Evolutionary conservation across 2,888 invertebrate genomes (phyloP).

Genomic region (Rotaria magnacalcarata): DNA sequence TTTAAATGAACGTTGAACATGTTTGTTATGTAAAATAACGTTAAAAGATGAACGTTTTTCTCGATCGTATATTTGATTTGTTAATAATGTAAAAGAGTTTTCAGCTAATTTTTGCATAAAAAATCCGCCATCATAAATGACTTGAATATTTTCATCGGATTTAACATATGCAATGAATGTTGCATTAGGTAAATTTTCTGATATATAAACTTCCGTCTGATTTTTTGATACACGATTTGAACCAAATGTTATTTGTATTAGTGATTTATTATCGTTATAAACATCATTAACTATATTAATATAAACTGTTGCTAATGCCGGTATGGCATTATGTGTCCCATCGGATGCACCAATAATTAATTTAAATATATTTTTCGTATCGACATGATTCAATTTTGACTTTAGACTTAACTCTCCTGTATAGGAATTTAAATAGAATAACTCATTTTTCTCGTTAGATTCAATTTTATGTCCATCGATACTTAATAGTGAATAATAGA

Average conservation of each 20-base stretch:
- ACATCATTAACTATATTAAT: neutral
- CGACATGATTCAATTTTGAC: neutral
- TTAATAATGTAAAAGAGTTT: conserved; percentile 25
- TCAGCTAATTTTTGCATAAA: neutral
- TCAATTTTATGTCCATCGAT: neutral
- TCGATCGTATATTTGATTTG: neutral
- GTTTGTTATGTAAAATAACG: neutral
- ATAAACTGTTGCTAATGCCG: conserved; percentile 23
- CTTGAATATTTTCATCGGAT: neutral
- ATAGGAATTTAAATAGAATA: conserved; percentile 5
- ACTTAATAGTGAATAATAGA: conserved; percentile 28
- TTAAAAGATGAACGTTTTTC: neutral
- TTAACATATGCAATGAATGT: conserved; percentile 36
- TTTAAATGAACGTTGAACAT: neutral
- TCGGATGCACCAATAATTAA: neutral
- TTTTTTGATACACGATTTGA: conserved; percentile 1
- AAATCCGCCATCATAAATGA: neutral
- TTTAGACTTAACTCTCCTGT: neutral
- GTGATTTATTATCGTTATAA: neutral
- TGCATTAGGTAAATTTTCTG: conserved; percentile 14
- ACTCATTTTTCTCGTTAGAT: neutral
- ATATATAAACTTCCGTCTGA: neutral
- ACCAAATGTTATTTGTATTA: conserved; percentile 27
- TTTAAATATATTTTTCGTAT: conserved; percentile 7
- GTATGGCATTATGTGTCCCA: neutral